phyloP scores from a whole-genome alignment of 1,140 invertebrate species.

The Arctopsyche grandis region DNA sequence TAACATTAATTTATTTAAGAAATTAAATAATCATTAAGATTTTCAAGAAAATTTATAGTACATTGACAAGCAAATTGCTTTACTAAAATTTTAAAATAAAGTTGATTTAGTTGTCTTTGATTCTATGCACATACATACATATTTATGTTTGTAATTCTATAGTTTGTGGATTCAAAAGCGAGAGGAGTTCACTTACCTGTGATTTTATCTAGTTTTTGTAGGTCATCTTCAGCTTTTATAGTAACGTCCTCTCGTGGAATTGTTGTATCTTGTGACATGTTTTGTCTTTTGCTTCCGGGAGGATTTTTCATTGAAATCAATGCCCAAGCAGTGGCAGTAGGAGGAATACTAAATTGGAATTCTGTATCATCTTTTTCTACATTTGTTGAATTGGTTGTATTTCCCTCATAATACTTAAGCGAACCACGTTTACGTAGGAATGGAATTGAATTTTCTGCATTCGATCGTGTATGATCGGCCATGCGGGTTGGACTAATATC shows the following conservation, averaged over 20 bases:
- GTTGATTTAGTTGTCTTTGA: too few species aligned
- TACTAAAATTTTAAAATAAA: too few species aligned
- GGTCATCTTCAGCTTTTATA: conserved; percentile 46
- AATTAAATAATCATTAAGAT: too few species aligned
- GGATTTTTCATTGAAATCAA: conserved; percentile 48
- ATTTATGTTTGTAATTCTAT: too few species aligned
- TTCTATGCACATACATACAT: too few species aligned
- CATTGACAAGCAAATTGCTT: too few species aligned
- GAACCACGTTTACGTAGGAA: conserved; percentile 48
- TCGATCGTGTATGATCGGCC: conserved; percentile 36
- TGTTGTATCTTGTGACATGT: conserved; percentile 10
- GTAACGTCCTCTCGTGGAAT: not conserved
- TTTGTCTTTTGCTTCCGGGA: conserved; percentile 34
- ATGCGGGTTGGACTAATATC: conserved; percentile 38
- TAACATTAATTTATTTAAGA: too few species aligned
- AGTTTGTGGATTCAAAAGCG: too few species aligned
- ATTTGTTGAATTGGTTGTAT: not conserved
- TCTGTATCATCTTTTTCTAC: conserved; percentile 19
- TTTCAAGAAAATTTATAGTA: too few species aligned
- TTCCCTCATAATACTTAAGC: conserved; percentile 35
- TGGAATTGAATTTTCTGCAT: conserved; percentile 51
- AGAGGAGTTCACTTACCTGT: too few species aligned
- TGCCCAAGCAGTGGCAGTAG: conserved; percentile 51
- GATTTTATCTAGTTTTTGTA: conserved; percentile 46
- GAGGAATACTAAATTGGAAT: conserved; percentile 45